phyloP scores from a whole-genome alignment of 2,113 vertebrate genomes.

The Myotis davidii region DNA sequence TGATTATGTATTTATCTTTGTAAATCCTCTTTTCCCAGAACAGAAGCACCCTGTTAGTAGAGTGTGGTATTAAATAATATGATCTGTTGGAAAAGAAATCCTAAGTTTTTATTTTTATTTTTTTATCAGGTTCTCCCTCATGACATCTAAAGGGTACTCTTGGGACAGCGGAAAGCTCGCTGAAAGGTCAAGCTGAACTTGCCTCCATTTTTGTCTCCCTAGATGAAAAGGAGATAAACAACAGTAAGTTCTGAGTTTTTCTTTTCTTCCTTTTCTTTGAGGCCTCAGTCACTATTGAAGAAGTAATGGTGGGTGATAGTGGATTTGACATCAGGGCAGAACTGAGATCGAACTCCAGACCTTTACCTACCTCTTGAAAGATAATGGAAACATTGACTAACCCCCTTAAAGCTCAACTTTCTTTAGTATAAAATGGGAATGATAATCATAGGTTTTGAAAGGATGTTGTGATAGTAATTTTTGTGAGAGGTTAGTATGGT shows the following conservation, averaged over 20 bases:
- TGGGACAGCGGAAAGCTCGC: not conserved
- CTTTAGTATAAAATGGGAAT: slow-evolving; percentile 1
- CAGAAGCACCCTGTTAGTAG: slow-evolving; percentile 42
- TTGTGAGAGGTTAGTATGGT: not conserved
- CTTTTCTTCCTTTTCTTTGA: not conserved
- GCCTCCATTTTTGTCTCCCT: not conserved
- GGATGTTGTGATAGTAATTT: not conserved
- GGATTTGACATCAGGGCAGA: not conserved
- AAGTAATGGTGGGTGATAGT: not conserved
- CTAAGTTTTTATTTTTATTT: slow-evolving; percentile 40
- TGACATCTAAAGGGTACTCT: not conserved
- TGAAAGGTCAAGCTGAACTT: not conserved
- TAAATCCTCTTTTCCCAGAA: slow-evolving; percentile 74
- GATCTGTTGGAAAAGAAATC: slow-evolving; percentile 32
- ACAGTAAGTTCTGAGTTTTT: not conserved
- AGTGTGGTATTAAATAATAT: slow-evolving; percentile 16
- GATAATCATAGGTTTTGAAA: not conserved
- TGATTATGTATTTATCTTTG: slow-evolving; percentile 69
- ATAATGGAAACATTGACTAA: not conserved
- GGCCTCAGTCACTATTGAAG: not conserved
- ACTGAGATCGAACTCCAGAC: not conserved
- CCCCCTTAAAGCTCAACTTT: not conserved
- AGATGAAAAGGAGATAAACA: not conserved
- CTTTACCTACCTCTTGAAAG: not conserved
- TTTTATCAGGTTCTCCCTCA: not conserved